Evolutionary conservation across 2,113 vertebrate species (phyloP).

Genomic region (Puntigrus tetrazona): DNA sequence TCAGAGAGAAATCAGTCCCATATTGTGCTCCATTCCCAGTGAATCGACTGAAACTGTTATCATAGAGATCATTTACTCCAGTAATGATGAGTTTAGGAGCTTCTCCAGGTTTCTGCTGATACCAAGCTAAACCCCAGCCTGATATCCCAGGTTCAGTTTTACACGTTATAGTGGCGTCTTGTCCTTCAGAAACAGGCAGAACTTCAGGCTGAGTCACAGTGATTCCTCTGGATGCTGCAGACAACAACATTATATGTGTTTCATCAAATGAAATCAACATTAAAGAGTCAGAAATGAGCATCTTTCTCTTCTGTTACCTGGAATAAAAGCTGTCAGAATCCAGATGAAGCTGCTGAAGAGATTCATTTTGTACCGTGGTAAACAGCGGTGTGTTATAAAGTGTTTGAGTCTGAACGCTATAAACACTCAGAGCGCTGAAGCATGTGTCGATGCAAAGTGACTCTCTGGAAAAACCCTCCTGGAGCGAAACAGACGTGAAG

Average conservation of each 20-base stretch:
- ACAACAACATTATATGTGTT: background rate
- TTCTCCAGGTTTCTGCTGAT: background rate
- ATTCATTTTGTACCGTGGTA: background rate
- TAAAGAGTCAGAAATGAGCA: background rate
- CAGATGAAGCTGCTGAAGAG: no score
- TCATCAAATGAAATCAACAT: background rate
- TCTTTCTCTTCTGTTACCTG: background rate
- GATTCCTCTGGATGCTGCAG: background rate
- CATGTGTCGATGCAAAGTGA: background rate
- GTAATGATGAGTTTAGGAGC: background rate
- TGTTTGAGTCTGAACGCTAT: background rate
- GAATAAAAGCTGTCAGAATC: background rate
- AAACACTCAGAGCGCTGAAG: slow-evolving; percentile 6
- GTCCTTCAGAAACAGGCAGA: no score
- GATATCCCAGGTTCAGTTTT: background rate
- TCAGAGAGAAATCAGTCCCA: background rate
- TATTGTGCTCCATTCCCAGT: no score
- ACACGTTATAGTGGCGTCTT: background rate
- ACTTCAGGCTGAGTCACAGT: no score
- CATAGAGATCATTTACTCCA: background rate
- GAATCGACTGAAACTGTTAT: background rate
- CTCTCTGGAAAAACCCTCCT: background rate
- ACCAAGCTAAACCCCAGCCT: background rate
- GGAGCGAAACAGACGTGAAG: no score
- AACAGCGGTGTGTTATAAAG: slow-evolving; percentile 11